A percentile compares a stretch with the other conserved stretches of the same genome.
Evolutionary conservation across 2,888 invertebrate genomes (phyloP).

Genomic region (Andrena haemorrhoa): DNA sequence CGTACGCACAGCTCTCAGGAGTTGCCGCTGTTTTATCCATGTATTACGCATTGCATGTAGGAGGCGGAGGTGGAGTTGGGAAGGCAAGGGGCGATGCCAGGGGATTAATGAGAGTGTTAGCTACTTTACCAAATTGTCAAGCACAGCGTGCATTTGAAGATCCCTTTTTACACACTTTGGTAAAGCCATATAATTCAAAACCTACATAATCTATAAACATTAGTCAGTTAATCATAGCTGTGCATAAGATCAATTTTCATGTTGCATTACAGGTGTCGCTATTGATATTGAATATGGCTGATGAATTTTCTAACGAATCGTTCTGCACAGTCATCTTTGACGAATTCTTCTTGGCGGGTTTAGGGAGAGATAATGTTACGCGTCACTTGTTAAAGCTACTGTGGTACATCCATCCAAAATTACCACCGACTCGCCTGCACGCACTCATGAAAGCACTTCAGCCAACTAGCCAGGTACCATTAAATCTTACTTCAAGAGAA

Average conservation of each 20-base stretch:
- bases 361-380: constrained; percentile 95
- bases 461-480: constrained; percentile 85
- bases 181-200: constrained; percentile 78
- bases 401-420: constrained; percentile 95
- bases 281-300: constrained; percentile 92
- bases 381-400: constrained; percentile 95
- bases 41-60: constrained; percentile 97
- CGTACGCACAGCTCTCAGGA: constrained; percentile 95
- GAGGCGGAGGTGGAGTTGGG: constrained; percentile 85
- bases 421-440: constrained; percentile 92
- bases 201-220: constrained; percentile 6
- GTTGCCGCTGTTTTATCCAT: constrained; percentile 97
- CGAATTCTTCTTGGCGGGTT: constrained; percentile 96
- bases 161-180: constrained; percentile 96
- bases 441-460: constrained; percentile 93
- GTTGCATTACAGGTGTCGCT: constrained; percentile 87
- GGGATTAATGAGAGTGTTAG: constrained; percentile 94
- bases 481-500: not conserved
- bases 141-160: constrained; percentile 97
- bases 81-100: constrained; percentile 81
- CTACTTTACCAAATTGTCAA: constrained; percentile 95
- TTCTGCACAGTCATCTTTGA: constrained; percentile 98
- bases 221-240: constrained; percentile 1
- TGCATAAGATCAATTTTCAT: constrained; percentile 6
- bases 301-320: constrained; percentile 97